Conservation (phyloP, 2,113 vertebrate species). For the Desmodus rotundus region DNA sequence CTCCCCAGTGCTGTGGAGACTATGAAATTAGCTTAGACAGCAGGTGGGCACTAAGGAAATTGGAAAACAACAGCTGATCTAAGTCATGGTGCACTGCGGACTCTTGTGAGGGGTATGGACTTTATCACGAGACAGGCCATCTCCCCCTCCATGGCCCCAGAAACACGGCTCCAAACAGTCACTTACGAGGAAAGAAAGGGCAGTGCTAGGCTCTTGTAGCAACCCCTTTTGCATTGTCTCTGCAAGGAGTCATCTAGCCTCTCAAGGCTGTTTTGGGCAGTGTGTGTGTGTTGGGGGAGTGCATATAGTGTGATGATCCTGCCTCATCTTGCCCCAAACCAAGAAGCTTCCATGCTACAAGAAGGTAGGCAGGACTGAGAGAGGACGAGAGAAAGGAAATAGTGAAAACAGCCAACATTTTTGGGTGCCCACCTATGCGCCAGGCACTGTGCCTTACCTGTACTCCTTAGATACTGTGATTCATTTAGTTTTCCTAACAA, state of each 20-base stretch:
- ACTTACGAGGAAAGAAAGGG: not conserved
- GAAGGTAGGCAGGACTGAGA: not conserved
- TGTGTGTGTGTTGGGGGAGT: not conserved
- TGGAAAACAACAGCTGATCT: constrained; percentile 79
- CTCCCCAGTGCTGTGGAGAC: constrained; percentile 65
- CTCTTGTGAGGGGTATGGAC: constrained; percentile 55
- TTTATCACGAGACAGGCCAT: not conserved
- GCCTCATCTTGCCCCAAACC: not conserved
- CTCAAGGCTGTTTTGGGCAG: not conserved
- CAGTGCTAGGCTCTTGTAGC: not conserved
- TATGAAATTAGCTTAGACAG: constrained; percentile 78
- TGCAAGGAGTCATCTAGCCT: not conserved
- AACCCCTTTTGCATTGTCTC: not conserved
- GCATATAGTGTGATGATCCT: not conserved
- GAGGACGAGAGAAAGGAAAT: not conserved
- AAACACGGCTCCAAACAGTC: not conserved
- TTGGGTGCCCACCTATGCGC: too few species aligned
- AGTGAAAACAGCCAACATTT: not conserved
- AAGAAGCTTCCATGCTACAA: not conserved
- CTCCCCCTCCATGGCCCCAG: not conserved
- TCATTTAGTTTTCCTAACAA: not conserved
- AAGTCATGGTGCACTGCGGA: constrained; percentile 64
- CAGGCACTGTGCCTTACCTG: not conserved
- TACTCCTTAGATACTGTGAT: not conserved
- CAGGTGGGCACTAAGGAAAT: constrained; percentile 78